Evolutionary conservation across 2,888 invertebrate species (phyloP).

Genomic region (Apantesis nais): DNA sequence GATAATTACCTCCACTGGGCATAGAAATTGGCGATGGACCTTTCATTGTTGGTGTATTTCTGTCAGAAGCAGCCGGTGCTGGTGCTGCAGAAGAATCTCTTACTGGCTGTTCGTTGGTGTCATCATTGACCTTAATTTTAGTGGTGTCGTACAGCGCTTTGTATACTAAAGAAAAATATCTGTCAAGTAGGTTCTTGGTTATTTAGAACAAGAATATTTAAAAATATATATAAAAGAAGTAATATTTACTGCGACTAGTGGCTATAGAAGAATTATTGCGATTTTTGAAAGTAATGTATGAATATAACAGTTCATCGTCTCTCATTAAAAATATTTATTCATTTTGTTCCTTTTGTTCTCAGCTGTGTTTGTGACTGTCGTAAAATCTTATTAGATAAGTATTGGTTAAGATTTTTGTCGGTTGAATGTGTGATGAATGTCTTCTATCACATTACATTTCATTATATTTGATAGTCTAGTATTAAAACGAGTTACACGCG

Average conservation of each 20-base stretch:
- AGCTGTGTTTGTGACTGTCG: too few relatives aligned
- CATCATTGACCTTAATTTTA: constrained; percentile 42
- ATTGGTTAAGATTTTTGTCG: not conserved
- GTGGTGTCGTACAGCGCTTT: constrained; percentile 59
- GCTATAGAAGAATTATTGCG: not conserved
- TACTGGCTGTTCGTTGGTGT: constrained; percentile 17
- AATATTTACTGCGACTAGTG: not conserved
- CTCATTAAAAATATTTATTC: too few relatives aligned
- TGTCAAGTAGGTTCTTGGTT: constrained; percentile 9
- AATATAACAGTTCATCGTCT: not conserved
- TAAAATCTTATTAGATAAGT: too few relatives aligned
- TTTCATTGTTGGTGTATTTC: not conserved
- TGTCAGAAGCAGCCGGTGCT: not conserved
- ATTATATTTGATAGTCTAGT: too few relatives aligned
- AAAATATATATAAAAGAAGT: not conserved
- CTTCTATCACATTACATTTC: too few relatives aligned
- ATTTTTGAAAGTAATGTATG: not conserved
- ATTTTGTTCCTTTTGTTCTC: too few relatives aligned
- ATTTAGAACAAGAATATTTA: not conserved
- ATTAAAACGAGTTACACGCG: too few relatives aligned
- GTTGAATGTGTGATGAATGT: not conserved
- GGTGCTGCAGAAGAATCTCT: constrained; percentile 15
- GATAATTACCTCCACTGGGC: not conserved
- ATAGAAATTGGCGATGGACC: not conserved
- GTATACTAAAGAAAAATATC: constrained; percentile 49